Base-by-base conservation (phyloP, 2,888 invertebrate species). In the Epicampocera succincta region DNA sequence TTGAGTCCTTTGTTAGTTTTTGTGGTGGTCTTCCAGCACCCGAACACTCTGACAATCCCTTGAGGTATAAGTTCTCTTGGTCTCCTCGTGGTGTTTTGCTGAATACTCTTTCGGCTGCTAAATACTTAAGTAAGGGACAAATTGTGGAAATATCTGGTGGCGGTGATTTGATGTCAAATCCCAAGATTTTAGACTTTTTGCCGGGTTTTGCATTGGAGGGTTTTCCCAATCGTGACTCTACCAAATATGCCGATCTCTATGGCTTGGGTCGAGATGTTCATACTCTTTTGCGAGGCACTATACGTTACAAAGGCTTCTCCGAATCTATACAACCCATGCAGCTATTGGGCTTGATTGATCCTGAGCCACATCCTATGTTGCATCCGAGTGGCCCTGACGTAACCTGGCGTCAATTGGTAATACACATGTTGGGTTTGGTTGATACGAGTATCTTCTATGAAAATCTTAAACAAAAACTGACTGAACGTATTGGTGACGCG, bases 1-100 rank as follows among this genome's bases (percentile, higher is more conserved):
- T 99, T 12, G 97, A 96, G 80, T 98, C 98, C 0, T 99, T 99
- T 88, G 94, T 98, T 0, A 99, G 98, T 0, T 99, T 96, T 92
- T 99, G 99, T 87, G 99, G 99, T 84, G 96, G 99, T 76, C 91
- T 99, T 29, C 99, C 99, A 0, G 99, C 99, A 0, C 99, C 99
- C 0, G 99, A 99, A 91, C 95, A 94, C 89, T 98, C 99, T 3
- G 95, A 96, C 88, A 98, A 99, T 90, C 94, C 97, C 0, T 88
- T 97, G 38, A 92, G 97, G 40, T 98, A 98, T 91, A 98, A 98
- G 89, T 98, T 98, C 91, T 98, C 98, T 13, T 99, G 99, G 99
- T 98, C 96, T 68, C 99, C 99, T 0, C 93, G 96, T 46, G 98
- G 97, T 8, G 98, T 97, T 0, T 92, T 99, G 1, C 92, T 97